phyloP scores from a whole-genome alignment of 1,140 invertebrate species.

The Magallana angulata region DNA sequence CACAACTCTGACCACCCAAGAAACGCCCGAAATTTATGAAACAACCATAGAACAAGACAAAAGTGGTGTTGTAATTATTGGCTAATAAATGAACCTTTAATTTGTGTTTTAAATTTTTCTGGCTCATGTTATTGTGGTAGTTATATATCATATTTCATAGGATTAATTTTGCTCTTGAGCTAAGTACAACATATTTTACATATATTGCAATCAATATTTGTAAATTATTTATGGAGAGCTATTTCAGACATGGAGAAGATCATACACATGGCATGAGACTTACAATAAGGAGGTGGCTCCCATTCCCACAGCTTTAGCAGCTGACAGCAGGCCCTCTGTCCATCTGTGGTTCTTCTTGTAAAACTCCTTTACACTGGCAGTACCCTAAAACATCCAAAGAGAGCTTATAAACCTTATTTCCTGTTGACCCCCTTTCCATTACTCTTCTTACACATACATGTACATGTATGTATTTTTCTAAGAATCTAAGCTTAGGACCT shows the following conservation, averaged over 20 bases:
- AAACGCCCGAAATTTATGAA: not conserved
- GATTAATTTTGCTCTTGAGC: no score
- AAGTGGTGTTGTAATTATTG: not conserved
- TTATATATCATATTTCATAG: no score
- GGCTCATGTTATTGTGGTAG: not conserved
- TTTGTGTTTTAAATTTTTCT: not conserved
- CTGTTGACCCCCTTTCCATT: not conserved
- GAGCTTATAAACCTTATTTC: not conserved
- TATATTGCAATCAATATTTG: no score
- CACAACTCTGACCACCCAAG: not conserved
- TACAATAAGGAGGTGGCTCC: constrained; percentile 96
- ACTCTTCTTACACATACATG: not conserved
- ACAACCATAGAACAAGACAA: not conserved
- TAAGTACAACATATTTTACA: no score
- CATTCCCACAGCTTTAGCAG: constrained; percentile 97
- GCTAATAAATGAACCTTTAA: not conserved
- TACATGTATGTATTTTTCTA: no score
- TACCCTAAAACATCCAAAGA: constrained; percentile 82
- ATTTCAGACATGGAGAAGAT: no score
- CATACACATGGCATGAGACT: constrained; percentile 76
- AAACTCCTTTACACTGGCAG: constrained; percentile 92
- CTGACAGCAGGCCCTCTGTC: constrained; percentile 99
- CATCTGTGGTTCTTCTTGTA: constrained; percentile 99
- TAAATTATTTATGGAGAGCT: no score
- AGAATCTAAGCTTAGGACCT: no score